Percentiles rank a stretch among this genome's conserved stretches.
Conservation (phyloP, 2,888 invertebrate species). For the Acanthosepion pharaonis region DNA sequence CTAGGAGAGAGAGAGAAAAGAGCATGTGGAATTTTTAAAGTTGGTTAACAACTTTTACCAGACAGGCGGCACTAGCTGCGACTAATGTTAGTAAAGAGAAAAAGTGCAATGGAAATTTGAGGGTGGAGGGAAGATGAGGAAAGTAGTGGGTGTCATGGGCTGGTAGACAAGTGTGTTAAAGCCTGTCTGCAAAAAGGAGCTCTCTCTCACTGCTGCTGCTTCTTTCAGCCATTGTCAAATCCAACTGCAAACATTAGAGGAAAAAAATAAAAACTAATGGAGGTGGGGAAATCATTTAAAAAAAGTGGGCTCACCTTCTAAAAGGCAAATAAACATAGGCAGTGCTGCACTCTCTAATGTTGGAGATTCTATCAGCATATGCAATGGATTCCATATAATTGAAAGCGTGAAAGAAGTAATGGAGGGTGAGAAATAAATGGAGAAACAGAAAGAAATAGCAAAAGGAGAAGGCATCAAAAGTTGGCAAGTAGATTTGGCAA, state of each 20-base stretch:
- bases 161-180: slow-evolving; percentile 33
- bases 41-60: slow-evolving; percentile 33
- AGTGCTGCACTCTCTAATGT: not conserved
- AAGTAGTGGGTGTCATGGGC: not conserved
- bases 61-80: not conserved
- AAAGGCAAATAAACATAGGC: not conserved
- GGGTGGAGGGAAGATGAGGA: not conserved
- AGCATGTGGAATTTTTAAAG: not conserved
- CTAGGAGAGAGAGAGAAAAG: not conserved
- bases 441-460: too few species aligned
- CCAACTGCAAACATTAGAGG: not conserved
- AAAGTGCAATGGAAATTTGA: not conserved
- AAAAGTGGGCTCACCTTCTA: not conserved
- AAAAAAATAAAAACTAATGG: not conserved
- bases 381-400: not conserved
- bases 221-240: not conserved
- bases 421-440: too few species aligned
- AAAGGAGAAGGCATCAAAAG: not conserved
- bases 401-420: not conserved
- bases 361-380: not conserved
- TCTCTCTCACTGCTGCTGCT: not conserved
- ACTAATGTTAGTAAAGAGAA: slow-evolving; percentile 21
- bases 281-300: too few species aligned
- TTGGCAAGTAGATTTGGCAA: not conserved
- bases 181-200: not conserved